A percentile compares a stretch with the other conserved stretches of the same genome.
These are phyloP conservation scores for Rhagium mordax DNA, from an alignment of 2,888 invertebrate genomes.

Conservation along the genomic window DNA sequence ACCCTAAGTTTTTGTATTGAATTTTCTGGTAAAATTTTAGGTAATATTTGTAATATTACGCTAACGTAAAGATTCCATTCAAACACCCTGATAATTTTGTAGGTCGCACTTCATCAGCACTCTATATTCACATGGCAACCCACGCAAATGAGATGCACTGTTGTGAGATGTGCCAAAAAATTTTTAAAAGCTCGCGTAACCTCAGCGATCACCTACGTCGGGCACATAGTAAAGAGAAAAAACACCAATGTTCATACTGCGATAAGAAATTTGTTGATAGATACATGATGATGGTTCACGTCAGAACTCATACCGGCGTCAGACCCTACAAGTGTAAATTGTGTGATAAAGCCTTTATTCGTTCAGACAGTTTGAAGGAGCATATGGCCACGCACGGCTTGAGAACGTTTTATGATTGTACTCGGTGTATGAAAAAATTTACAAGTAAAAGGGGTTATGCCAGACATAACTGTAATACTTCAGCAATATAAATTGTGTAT, in stretches of 20 bases:
- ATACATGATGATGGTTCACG: conserved; percentile 60
- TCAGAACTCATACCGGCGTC: conserved; percentile 61
- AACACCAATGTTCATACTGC: conserved; percentile 60
- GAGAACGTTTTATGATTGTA: conserved; percentile 56
- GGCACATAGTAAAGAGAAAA: conserved; percentile 59
- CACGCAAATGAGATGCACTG: conserved; percentile 59
- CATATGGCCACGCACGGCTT: conserved; percentile 59
- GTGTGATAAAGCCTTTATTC: conserved; percentile 60
- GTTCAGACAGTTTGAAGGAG: conserved; percentile 62
- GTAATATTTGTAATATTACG: no score
- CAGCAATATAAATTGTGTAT: conserved; percentile 3
- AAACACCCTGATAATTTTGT: neutral
- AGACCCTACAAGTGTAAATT: conserved; percentile 59
- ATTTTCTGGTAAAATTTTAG: no score
- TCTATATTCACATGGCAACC: conserved; percentile 62
- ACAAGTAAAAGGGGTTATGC: conserved; percentile 58
- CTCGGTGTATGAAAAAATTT: conserved; percentile 59
- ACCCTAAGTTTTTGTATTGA: no score
- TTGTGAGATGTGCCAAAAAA: conserved; percentile 63
- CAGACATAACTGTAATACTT: conserved; percentile 56
- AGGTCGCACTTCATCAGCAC: conserved; percentile 61
- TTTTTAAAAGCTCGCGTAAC: conserved; percentile 61
- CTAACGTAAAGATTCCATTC: no score
- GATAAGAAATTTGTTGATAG: conserved; percentile 61
- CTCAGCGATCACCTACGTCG: conserved; percentile 61